Base-by-base conservation (phyloP, 2,113 vertebrate species). In the Haliaeetus leucogaster region DNA sequence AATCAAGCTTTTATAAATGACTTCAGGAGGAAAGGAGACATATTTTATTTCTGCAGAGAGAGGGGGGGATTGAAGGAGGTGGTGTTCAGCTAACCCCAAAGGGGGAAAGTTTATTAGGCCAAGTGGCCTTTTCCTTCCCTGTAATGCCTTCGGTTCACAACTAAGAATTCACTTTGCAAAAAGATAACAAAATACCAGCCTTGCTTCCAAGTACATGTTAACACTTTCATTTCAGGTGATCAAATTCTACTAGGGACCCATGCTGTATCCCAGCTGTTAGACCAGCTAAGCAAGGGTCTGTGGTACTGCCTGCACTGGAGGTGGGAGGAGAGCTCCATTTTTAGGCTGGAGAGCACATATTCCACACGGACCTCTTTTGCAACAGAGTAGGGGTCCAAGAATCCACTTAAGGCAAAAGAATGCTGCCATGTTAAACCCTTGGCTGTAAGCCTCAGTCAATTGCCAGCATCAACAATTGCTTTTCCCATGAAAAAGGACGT, bases 391-490 rank as follows among this genome's bases (percentile, higher is more conserved):
- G 93, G 90, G 91, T 97, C 96, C 95, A 97, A 97, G 92, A 96
- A 97, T 97, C 97, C 94, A 94, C 91, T 96, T 96, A 96, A 90
- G 86, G 92, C 73, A 85, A 67, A 96, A 93, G 95, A 96, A 97
- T 95, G 96, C 93, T 97, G 97, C 89, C 97, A 96, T 97, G 87
- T 97, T 97, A 95, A 95, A 96, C 52, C 94, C 77, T 94, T 97
- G 95, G 96, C 97, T 74, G 66, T 67, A 48, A 95, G 93, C 90
- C 91, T 93, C 88, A 91, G 66, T 58, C 83, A 82, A 71, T 32
- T 97, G 93, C 96, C 95, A 97, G 95, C 95, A 97, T 96, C 95
- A 97, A 95, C 92, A 97, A 94, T 91, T 94, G 85, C 91, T 94
- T 97, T 97, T 96, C 95, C 94, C 86, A 94, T 93, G 95, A 93